Evolutionary conservation across 2,888 invertebrate genomes (phyloP).

Genomic region (Panorpa germanica): DNA sequence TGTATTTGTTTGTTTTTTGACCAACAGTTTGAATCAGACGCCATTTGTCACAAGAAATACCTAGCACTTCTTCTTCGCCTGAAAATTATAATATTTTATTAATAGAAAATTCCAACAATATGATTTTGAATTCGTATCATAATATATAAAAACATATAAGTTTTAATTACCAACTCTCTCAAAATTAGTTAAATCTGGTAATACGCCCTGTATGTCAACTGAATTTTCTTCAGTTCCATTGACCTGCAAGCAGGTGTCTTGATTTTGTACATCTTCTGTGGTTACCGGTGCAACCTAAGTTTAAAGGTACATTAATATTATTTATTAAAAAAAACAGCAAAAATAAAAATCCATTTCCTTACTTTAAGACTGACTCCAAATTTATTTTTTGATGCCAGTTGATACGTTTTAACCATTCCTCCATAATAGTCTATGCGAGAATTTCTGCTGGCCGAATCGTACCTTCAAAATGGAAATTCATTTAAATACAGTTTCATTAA

Average conservation of each 20-base stretch:
- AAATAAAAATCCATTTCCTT: too few relatives aligned
- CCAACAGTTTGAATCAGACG: conserved; percentile 45
- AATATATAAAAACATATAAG: conserved; percentile 8
- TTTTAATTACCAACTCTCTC: conserved; percentile 30
- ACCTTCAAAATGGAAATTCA: conserved; percentile 26
- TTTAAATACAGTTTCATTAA: background rate
- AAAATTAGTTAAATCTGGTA: conserved; percentile 68
- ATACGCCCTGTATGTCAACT: conserved; percentile 52
- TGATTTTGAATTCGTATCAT: background rate
- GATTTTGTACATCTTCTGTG: conserved; percentile 50
- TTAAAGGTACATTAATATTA: too few relatives aligned
- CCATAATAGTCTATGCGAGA: conserved; percentile 92
- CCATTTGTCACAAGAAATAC: conserved; percentile 62
- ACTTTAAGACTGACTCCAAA: conserved; percentile 59
- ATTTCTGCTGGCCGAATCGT: conserved; percentile 48
- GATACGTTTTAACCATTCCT: conserved; percentile 85
- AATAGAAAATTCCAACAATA: conserved; percentile 4
- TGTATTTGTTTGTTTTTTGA: conserved; percentile 73
- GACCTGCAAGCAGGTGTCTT: conserved; percentile 62
- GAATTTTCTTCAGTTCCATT: conserved; percentile 46
- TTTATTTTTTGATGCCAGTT: conserved; percentile 37
- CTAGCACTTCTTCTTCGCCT: conserved; percentile 52
- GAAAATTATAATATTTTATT: conserved; percentile 15
- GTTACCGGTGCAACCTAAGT: conserved; percentile 77
- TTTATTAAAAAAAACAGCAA: too few relatives aligned